Base-by-base conservation (phyloP, 2,888 invertebrate species). In the Andrena flavipes region DNA sequence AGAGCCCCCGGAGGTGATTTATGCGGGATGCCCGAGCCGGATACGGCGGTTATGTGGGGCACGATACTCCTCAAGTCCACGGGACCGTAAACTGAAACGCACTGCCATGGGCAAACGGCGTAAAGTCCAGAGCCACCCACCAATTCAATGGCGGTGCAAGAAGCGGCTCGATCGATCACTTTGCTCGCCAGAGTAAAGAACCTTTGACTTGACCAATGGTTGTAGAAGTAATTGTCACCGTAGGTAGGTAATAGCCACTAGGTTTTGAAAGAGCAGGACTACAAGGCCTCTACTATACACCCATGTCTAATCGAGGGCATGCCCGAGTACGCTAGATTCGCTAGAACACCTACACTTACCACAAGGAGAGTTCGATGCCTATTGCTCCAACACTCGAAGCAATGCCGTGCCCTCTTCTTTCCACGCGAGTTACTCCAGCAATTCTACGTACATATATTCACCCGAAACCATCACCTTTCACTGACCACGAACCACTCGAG, bases 11-110 rank as follows among this genome's bases (percentile, higher is more conserved):
- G 62, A 54, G 60, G 49, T 54, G 68, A 86, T 84, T 84, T 87
- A 76, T 74, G 70, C 69, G 73, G 59, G 60, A 83, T 71, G 63
- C 73, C 67, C 42, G 8, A 77, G 72, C 76, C 75, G 86, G 88
- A 86, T 81, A 87, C 72, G 35, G 29, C 30, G 80, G 68, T 67
- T 88, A 87, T 88, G 82, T 87, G 81, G 88, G 88, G 63, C 88
- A 88, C 86, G 69, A 70, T 83, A 88, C 86, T 83, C 74, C 84
- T 81, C 49, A 71, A 86, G 89, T 89, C 80, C 88, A 88, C 84
- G 72, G 26, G 76, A 89, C 82, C 89, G 88, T 89, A 80, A 89
- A 86, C 78, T 79, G 78, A 89, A 84, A 84, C 86, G 86, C 82
- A 82, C 78, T 72, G 80, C 77, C 80, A 86, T 80, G 82, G 77